Percentiles rank a stretch among this genome's conserved stretches.
phyloP scores from a whole-genome alignment of 1,140 invertebrate species.

The Chrysomallon squamiferum region DNA sequence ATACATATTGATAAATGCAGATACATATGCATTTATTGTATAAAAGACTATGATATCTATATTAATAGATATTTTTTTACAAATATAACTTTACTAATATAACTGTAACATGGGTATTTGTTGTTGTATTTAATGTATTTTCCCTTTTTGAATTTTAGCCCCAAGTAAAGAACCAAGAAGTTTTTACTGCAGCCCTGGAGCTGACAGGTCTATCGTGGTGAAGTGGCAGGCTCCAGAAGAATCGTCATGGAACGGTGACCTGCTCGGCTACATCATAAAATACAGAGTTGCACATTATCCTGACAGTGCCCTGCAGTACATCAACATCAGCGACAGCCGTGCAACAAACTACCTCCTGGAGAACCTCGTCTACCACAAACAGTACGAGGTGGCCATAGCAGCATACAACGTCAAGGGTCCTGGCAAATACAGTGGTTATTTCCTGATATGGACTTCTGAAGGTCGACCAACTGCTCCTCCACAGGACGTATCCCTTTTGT shows the following conservation, averaged over 20 bases:
- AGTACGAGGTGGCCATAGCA: constrained; percentile 96
- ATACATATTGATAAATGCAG: too few species aligned
- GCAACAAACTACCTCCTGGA: constrained; percentile 29
- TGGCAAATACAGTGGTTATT: constrained; percentile 85
- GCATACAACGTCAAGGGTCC: constrained; percentile 97
- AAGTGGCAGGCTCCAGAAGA: constrained; percentile 96
- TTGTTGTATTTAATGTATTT: too few species aligned
- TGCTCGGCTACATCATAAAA: constrained; percentile 90
- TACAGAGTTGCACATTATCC: constrained; percentile 92
- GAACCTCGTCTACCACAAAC: constrained; percentile 66
- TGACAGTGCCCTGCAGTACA: constrained; percentile 75
- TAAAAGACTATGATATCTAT: too few species aligned
- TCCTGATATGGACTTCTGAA: constrained; percentile 94
- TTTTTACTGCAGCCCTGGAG: constrained; percentile 43
- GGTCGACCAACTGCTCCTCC: constrained; percentile 92
- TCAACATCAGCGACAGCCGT: constrained; percentile 74
- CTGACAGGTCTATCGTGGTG: constrained; percentile 88
- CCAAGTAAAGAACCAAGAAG: constrained; percentile 54
- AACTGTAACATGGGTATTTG: too few species aligned
- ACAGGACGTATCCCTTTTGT: constrained; percentile 77
- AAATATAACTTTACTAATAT: too few species aligned
- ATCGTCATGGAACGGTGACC: constrained; percentile 92
- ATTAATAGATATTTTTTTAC: too few species aligned
- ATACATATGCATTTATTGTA: too few species aligned
- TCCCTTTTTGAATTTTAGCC: constrained; percentile 33